Evolutionary conservation across 2,888 invertebrate species (phyloP).

Genomic region (Hymenopus coronatus): DNA sequence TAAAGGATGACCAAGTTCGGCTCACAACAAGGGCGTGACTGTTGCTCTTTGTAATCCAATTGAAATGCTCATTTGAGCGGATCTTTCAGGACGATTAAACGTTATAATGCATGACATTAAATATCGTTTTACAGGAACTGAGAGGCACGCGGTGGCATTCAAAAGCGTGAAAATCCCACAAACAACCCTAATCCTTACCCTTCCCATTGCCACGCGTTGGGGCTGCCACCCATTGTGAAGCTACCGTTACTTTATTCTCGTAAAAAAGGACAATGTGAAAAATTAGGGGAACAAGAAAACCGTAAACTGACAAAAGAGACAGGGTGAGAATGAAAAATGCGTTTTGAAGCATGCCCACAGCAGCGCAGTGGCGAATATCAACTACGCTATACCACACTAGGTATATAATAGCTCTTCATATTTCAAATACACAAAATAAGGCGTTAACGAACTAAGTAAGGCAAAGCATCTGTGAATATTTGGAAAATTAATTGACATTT

Average conservation of each 20-base stretch:
- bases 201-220: background rate
- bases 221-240: background rate
- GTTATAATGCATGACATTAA: background rate
- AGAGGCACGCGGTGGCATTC: background rate
- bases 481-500: too few relatives aligned
- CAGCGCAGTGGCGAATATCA: too few relatives aligned
- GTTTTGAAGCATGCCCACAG: background rate
- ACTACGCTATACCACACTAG: too few relatives aligned
- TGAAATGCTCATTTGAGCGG: background rate
- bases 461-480: too few relatives aligned
- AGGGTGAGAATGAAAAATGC: background rate
- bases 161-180: background rate
- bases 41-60: background rate
- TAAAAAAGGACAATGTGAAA: background rate
- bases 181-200: background rate
- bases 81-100: background rate
- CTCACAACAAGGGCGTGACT: background rate
- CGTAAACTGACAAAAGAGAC: background rate
- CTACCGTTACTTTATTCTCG: background rate
- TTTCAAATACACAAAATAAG: too few relatives aligned
- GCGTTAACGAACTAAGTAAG: too few relatives aligned
- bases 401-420: too few relatives aligned
- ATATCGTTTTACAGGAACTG: background rate
- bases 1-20: background rate
- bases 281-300: background rate